Base-by-base conservation (phyloP, 1,140 invertebrate genomes). In the Leptopilina boulardi region DNA sequence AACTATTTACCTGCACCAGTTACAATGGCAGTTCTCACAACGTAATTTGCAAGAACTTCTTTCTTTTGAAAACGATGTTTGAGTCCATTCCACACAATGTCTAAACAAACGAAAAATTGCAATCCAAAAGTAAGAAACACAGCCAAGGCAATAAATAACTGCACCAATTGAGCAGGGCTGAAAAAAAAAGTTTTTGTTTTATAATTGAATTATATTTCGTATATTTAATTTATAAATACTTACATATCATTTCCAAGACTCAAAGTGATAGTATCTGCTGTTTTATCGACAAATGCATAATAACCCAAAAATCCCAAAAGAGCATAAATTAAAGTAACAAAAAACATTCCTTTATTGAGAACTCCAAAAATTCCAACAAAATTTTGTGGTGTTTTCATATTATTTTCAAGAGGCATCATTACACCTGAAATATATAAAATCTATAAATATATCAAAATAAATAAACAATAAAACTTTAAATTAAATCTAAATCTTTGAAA, bases 71-170 rank as follows among this genome's bases (percentile, higher is more conserved):
- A 95, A 74, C 91, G 92, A 2, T 95, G 92, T 85, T 96, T 96
- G 54, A 96, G 90, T 38, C 87, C 89, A 85, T 93, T 93, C 95
- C 95, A 96, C 44, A 92, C 93, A 78, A 96, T 96, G 85, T 96
- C 95, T 6, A 96, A 87, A 85, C 97, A 97, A 0, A 99, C 97
- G 88, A 96, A 99, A 86, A 98, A 97, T 90, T 99, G 98, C 42
- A 99, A 92, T n/a, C 96, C 96, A 89, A 98, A 99, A 0, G 97
- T 97, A 85, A 96, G 95, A 86, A 96, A 98, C 2, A 99, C 96
- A 3, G 96, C 96, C 19, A 98, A 84, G 0, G 94, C 95, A 87
- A 98, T 97, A 56, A 97, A 91, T 42, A 98, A 89, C 88, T 97
- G 95, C 0, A 98, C 97, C 34, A 93, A 89, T 92, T 97, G 94